Evolutionary conservation across 2,797 vertebrate species (phyloP).

Genomic region (Botia kubotai): DNA sequence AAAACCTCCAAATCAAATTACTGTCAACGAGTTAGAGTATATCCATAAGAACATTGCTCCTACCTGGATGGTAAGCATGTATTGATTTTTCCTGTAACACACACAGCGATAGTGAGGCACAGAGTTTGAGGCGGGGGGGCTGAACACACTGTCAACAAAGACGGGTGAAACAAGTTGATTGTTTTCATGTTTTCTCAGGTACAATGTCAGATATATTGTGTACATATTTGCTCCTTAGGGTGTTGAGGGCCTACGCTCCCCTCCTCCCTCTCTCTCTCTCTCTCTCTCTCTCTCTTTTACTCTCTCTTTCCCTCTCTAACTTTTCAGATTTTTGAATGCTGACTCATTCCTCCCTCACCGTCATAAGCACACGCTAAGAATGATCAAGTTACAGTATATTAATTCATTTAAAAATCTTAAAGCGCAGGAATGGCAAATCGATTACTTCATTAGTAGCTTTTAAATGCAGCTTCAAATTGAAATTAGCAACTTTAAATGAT

Average conservation of each 20-base stretch:
- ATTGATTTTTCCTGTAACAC: slow-evolving; percentile 41
- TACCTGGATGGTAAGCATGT: slow-evolving; percentile 28
- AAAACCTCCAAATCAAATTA: slow-evolving; percentile 64
- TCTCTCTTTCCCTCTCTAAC: background rate
- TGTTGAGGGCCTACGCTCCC: background rate
- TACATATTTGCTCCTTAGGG: slow-evolving; percentile 1
- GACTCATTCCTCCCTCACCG: slow-evolving; percentile 1
- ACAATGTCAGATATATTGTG: background rate
- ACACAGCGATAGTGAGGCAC: background rate
- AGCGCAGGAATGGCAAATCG: slow-evolving; percentile 35
- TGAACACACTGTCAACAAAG: slow-evolving; percentile 28
- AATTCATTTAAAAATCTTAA: slow-evolving; percentile 34
- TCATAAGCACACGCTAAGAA: slow-evolving; percentile 7
- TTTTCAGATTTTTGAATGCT: slow-evolving; percentile 14
- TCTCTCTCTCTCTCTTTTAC: background rate
- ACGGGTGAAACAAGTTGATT: slow-evolving; percentile 26
- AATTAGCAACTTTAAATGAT: slow-evolving; percentile 23
- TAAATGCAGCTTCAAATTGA: slow-evolving; percentile 18
- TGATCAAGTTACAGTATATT: slow-evolving; percentile 30
- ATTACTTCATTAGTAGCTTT: slow-evolving; percentile 48
- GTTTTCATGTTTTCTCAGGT: slow-evolving; percentile 28
- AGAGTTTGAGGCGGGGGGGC: background rate
- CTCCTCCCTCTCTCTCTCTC: background rate
- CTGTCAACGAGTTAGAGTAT: slow-evolving; percentile 46
- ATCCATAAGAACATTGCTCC: slow-evolving; percentile 11